Base-by-base conservation (phyloP, 2,888 invertebrate species). In the Dinocampus coccinellae region DNA sequence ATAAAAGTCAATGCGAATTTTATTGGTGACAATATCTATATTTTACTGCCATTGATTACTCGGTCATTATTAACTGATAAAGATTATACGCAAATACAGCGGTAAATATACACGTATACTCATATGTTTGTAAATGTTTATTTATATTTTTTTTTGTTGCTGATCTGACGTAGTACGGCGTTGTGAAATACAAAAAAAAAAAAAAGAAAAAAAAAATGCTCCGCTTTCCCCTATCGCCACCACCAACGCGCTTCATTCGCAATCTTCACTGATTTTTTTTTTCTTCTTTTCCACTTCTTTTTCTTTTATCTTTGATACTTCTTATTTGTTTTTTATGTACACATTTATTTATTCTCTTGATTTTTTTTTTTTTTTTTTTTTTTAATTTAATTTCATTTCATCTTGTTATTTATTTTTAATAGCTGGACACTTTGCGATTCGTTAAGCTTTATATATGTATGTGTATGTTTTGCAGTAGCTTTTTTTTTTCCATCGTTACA, bases 341-440 rank as follows among this genome's bases (percentile, higher is more conserved):
- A n/a, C 22, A 16, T 68, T 34, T 9, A 3, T 10, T 11, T 57
- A 9, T 26, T 33, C 36, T 39, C 7, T 26, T 24, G 20, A 52
- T 61, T 53, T 70, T 62, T 74, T 66, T 67, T 34, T 34, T 13
- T 10, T 61, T 47, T 47, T 39, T 26, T 33, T 61, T 61, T 55
- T 57, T 22, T 29, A 69, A 24, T 55, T 42, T 16, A 16, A 16
- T 47, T 47, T 47, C 13, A 22, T 63, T 34, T 58, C 62, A 52
- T 64, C 67, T 67, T 29, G 65, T 73, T 73, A 62, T 74, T 76
- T 77, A 73, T 70, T 77, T 81, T 81, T 81, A 82, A 81, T 81
- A 80, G 80, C 79, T 22, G 24, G 75, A 75, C 77, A 82, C 79
- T 81, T 81, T 82, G 75, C 81, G 81, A 82, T 82, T 82, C 81